phyloP scores from a whole-genome alignment of 1,140 invertebrate species.

The Samia ricini region DNA sequence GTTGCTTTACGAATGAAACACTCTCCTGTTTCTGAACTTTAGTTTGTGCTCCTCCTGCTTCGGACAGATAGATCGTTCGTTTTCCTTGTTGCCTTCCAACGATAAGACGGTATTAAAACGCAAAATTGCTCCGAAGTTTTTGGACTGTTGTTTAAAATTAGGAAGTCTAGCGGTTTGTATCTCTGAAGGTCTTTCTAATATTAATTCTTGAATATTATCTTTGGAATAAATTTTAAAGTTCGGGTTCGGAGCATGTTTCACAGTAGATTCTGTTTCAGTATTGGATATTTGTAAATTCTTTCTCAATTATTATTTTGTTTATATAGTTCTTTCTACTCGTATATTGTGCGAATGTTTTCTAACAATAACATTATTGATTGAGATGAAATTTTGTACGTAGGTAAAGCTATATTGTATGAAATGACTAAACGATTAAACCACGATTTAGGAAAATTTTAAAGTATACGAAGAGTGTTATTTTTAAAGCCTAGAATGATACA shows the following conservation, averaged over 20 bases:
- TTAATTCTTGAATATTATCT: neutral
- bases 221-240: too few species aligned
- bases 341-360: too few species aligned
- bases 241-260: too few species aligned
- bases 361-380: too few species aligned
- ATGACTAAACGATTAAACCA: too few species aligned
- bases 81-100: neutral
- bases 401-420: too few species aligned
- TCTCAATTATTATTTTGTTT: too few species aligned
- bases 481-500: neutral
- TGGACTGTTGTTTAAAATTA: constrained; percentile 1
- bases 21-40: neutral
- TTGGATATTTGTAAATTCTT: too few species aligned
- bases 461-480: neutral
- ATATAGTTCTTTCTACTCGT: too few species aligned
- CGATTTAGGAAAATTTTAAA: too few species aligned
- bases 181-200: constrained; percentile 1
- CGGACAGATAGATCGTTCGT: neutral
- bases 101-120: neutral
- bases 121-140: constrained; percentile 4
- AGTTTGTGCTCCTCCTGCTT: neutral
- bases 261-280: too few species aligned
- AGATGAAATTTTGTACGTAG: too few species aligned
- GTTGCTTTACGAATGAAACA: constrained; percentile 1
- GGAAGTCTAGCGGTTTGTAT: neutral